Conservation (phyloP, 2,113 vertebrate species). For the Carlito syrichta region DNA sequence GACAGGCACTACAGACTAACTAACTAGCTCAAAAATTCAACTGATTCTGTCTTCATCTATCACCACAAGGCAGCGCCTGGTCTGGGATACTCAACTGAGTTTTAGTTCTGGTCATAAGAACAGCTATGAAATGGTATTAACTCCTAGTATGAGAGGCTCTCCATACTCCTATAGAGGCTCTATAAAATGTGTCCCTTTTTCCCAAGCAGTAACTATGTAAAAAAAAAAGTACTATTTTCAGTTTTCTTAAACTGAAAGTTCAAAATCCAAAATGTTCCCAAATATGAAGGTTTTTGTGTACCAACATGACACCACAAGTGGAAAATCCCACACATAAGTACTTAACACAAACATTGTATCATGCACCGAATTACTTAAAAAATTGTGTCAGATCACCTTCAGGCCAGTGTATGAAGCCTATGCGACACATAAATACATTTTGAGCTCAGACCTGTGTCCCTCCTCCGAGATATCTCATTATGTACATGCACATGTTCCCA, state of each 20-base stretch:
- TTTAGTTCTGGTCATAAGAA: not conserved
- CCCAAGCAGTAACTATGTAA: not conserved
- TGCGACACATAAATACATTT: not conserved
- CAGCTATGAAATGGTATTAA: not conserved
- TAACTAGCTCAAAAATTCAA: not conserved
- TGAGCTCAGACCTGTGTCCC: not conserved
- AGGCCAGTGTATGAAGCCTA: not conserved
- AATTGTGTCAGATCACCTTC: not conserved
- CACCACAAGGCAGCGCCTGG: not conserved
- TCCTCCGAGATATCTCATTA: not conserved
- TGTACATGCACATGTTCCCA: not conserved
- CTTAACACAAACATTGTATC: not conserved
- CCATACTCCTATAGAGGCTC: not conserved
- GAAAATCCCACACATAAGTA: not conserved
- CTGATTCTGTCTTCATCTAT: not conserved
- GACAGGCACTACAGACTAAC: not conserved
- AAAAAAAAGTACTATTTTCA: not conserved
- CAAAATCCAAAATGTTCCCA: not conserved
- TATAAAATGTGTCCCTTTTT: not conserved
- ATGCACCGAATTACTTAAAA: not conserved
- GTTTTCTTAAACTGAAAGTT: not conserved
- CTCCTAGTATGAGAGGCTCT: not conserved
- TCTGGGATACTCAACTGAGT: not conserved
- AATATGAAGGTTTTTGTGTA: not conserved
- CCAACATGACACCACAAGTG: not conserved